Evolutionary conservation across 2,113 vertebrate species (phyloP).

Genomic region (Colistium nudipinnis): DNA sequence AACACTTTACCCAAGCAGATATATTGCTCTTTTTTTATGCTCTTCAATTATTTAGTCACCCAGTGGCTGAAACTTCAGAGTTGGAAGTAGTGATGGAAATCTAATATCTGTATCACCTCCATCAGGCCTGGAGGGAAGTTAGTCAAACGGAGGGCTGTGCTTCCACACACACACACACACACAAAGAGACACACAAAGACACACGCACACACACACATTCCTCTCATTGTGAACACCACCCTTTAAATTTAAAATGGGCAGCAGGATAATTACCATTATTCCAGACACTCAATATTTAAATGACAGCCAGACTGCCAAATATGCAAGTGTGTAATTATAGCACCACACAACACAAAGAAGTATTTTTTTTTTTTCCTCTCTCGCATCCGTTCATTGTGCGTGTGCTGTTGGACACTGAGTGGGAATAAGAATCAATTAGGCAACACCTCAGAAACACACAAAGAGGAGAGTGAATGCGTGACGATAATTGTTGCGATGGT

Average conservation of each 20-base stretch:
- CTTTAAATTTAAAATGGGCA: constrained; percentile 71
- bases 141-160: constrained; percentile 57
- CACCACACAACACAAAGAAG: constrained; percentile 1
- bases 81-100: constrained; percentile 72
- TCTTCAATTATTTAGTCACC: constrained; percentile 75
- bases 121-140: constrained; percentile 63
- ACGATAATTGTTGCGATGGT: constrained; percentile 10
- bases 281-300: constrained; percentile 63
- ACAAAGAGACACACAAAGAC: no score
- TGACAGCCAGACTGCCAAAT: constrained; percentile 56
- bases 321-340: constrained; percentile 54
- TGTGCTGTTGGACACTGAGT: not conserved
- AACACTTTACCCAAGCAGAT: constrained; percentile 61
- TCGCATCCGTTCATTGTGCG: not conserved
- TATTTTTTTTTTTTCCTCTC: not conserved
- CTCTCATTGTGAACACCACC: constrained; percentile 49
- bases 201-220: constrained; percentile 16
- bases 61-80: constrained; percentile 63
- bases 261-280: constrained; percentile 67
- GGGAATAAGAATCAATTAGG: constrained; percentile 29
- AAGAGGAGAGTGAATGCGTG: not conserved
- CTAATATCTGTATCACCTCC: constrained; percentile 77
- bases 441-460: constrained; percentile 18
- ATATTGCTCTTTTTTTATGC: constrained; percentile 63
- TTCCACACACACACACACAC: constrained; percentile 21